A percentile compares a stretch with the other conserved stretches of the same genome.
phyloP scores from a whole-genome alignment of 1,140 invertebrate genomes.

The Bombus polaris region DNA sequence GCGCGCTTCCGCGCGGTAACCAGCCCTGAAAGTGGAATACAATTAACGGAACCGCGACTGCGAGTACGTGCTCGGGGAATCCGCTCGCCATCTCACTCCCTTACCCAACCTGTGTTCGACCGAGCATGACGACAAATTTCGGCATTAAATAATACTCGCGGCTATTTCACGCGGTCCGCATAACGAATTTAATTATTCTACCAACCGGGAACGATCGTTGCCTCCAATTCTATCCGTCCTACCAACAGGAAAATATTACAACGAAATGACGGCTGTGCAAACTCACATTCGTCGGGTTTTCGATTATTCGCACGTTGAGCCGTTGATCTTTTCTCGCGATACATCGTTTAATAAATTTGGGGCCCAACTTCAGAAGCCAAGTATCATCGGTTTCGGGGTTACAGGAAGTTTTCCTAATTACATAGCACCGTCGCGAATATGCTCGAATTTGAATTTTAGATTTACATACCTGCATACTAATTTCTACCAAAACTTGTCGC shows the following conservation, averaged over 20 bases:
- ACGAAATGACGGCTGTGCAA: neutral
- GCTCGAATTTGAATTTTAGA: no score
- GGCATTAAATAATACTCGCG: conserved; percentile 30
- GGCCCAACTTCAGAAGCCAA: no score
- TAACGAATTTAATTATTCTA: conserved; percentile 26
- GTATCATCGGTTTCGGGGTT: no score
- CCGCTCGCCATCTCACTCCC: neutral
- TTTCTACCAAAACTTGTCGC: neutral
- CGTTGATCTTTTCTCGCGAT: neutral
- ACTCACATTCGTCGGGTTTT: no score
- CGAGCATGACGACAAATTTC: conserved; percentile 25
- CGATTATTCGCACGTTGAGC: neutral
- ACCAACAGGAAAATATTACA: neutral
- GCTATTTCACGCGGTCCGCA: conserved; percentile 9
- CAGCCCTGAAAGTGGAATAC: conserved; percentile 28
- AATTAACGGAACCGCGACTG: conserved; percentile 39
- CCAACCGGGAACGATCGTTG: neutral
- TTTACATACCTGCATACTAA: no score
- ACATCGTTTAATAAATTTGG: no score
- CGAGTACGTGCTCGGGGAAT: conserved; percentile 8
- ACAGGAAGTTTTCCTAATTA: no score
- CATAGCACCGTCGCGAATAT: no score
- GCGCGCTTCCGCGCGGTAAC: conserved; percentile 46
- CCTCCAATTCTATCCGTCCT: neutral
- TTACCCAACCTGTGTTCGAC: neutral